phyloP scores from a whole-genome alignment of 2,888 invertebrate genomes.

The Autographa gamma region DNA sequence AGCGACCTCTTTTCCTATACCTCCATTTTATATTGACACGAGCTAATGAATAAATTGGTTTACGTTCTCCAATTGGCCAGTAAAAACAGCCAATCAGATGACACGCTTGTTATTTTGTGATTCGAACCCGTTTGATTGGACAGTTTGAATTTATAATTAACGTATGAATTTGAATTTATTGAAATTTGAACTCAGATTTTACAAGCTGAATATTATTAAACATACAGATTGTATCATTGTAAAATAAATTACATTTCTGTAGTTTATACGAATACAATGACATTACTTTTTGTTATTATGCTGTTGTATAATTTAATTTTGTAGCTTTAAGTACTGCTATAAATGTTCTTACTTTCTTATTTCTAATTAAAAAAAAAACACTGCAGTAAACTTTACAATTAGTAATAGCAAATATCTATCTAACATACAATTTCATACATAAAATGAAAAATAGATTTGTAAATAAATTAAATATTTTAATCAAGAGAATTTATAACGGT shows the following conservation, averaged over 20 bases:
- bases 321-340: background rate
- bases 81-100: slow-evolving; percentile 25
- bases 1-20: slow-evolving; percentile 51
- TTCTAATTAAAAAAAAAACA: no score
- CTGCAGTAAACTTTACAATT: no score
- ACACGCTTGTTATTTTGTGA: slow-evolving; percentile 25
- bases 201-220: background rate
- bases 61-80: slow-evolving; percentile 8
- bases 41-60: slow-evolving; percentile 46
- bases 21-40: slow-evolving; percentile 44
- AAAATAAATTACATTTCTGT: background rate
- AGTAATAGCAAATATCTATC: no score
- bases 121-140: slow-evolving; percentile 15
- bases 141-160: slow-evolving; percentile 27
- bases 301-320: background rate
- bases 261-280: no score
- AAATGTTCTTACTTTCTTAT: no score
- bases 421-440: no score
- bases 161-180: slow-evolving; percentile 18
- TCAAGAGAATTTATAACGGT: no score
- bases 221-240: background rate
- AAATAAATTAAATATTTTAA: no score
- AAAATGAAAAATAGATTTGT: no score
- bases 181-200: slow-evolving; percentile 5
- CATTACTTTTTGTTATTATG: background rate